Evolutionary conservation across 2,888 invertebrate species (phyloP).

Genomic region (Papilio elwesi): DNA sequence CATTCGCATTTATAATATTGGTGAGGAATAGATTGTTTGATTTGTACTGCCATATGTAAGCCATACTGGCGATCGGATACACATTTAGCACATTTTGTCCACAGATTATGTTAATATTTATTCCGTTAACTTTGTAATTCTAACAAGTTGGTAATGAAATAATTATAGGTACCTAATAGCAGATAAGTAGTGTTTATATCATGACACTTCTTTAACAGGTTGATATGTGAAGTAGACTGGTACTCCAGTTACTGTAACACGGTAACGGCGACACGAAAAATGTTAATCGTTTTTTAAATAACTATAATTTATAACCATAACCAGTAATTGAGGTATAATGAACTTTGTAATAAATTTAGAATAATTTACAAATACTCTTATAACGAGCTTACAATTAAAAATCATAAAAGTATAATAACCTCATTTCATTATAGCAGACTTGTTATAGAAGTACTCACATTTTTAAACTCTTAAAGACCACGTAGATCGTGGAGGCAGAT

Average conservation of each 20-base stretch:
- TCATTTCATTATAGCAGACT: not conserved
- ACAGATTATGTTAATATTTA: no score
- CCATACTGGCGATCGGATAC: no score
- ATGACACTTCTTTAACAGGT: not conserved
- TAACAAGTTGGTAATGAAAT: no score
- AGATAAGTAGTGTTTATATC: not conserved
- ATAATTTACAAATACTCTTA: not conserved
- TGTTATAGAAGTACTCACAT: not conserved
- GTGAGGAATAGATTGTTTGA: no score
- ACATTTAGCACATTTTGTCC: no score
- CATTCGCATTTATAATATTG: no score
- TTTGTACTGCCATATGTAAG: no score
- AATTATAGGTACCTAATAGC: no score
- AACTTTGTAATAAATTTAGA: not conserved
- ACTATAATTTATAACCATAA: conserved; percentile 11
- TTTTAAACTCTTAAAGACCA: not conserved
- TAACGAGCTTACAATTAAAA: not conserved
- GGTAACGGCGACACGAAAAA: not conserved
- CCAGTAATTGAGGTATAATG: not conserved
- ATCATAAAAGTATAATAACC: not conserved
- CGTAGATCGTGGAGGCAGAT: no score
- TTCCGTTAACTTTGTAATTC: no score
- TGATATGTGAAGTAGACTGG: not conserved
- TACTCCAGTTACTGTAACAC: not conserved
- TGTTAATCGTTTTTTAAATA: conserved; percentile 11